Conservation (phyloP, 1,140 invertebrate species). For the Helicoverpa zea region DNA sequence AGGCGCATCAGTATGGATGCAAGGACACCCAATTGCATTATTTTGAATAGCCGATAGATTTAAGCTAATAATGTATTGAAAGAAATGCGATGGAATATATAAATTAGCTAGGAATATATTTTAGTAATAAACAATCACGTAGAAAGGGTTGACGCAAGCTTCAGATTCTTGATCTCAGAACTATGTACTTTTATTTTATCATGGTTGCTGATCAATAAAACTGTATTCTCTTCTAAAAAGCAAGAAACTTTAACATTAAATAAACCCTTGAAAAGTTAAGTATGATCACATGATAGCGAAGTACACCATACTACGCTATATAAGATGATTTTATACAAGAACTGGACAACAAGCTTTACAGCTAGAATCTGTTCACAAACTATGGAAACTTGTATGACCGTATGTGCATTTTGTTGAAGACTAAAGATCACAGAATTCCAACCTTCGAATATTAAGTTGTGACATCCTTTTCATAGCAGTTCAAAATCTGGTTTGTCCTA, state of each 20-base stretch:
- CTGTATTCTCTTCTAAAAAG: too few species aligned
- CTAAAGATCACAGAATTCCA: not conserved
- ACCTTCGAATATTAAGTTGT: not conserved
- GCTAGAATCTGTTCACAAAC: not conserved
- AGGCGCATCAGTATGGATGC: slow-evolving; percentile 27
- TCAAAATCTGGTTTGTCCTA: too few species aligned
- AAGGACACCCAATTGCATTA: slow-evolving; percentile 45
- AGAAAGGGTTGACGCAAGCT: too few species aligned
- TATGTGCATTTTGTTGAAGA: slow-evolving; percentile 9
- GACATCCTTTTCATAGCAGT: too few species aligned
- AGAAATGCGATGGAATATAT: slow-evolving; percentile 6
- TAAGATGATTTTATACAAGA: not conserved
- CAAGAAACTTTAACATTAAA: not conserved
- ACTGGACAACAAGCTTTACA: not conserved
- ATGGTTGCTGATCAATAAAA: too few species aligned
- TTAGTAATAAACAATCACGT: not conserved
- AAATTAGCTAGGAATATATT: not conserved
- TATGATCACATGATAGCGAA: too few species aligned
- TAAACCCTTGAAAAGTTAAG: not conserved
- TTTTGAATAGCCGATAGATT: slow-evolving; percentile 1
- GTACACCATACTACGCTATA: not conserved
- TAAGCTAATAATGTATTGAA: not conserved
- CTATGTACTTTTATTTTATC: too few species aligned
- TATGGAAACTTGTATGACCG: slow-evolving; percentile 24
- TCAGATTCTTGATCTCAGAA: too few species aligned